Conservation (phyloP, 2,888 invertebrate genomes). For the Sesia apiformis region DNA sequence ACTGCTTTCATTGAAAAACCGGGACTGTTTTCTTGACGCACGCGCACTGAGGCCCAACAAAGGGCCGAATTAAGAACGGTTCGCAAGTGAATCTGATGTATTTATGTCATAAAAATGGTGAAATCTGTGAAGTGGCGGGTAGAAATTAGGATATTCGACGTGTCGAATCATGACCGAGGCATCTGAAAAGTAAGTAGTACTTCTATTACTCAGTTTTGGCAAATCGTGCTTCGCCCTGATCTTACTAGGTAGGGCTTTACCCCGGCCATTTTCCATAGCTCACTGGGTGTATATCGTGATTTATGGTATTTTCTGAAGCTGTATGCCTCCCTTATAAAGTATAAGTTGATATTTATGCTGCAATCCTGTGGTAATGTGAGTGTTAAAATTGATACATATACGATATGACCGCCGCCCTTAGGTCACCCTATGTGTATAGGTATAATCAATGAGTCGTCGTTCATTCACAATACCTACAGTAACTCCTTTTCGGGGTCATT, state of each 20-base stretch:
- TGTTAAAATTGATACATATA: slow-evolving; percentile 20
- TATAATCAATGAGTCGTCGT: slow-evolving; percentile 65
- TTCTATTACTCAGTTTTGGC: slow-evolving; percentile 43
- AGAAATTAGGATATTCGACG: slow-evolving; percentile 88
- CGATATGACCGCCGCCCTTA: slow-evolving; percentile 60
- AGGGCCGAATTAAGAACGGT: slow-evolving; percentile 70
- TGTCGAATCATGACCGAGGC: slow-evolving; percentile 93
- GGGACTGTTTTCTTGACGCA: slow-evolving; percentile 67
- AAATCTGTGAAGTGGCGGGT: slow-evolving; percentile 86
- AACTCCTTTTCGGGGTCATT: slow-evolving; percentile 58
- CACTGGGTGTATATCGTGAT: slow-evolving; percentile 34
- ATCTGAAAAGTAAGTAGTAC: slow-evolving; percentile 88
- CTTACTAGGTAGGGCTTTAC: slow-evolving; percentile 56
- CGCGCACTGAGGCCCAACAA: slow-evolving; percentile 71
- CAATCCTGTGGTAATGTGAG: slow-evolving; percentile 18
- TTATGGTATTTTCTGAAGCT: slow-evolving; percentile 25
- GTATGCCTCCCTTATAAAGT: slow-evolving; percentile 8
- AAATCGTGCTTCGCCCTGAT: slow-evolving; percentile 47
- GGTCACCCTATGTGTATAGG: slow-evolving; percentile 45
- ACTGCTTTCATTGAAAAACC: slow-evolving; percentile 65
- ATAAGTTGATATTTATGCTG: slow-evolving; percentile 5
- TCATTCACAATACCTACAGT: slow-evolving; percentile 63
- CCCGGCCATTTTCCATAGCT: slow-evolving; percentile 68
- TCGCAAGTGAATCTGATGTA: slow-evolving; percentile 77
- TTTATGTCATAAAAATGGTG: slow-evolving; percentile 89